These are phyloP conservation scores for Chaetodon auriga DNA, from an alignment of 2,113 vertebrate species.

Conservation along the genomic window DNA sequence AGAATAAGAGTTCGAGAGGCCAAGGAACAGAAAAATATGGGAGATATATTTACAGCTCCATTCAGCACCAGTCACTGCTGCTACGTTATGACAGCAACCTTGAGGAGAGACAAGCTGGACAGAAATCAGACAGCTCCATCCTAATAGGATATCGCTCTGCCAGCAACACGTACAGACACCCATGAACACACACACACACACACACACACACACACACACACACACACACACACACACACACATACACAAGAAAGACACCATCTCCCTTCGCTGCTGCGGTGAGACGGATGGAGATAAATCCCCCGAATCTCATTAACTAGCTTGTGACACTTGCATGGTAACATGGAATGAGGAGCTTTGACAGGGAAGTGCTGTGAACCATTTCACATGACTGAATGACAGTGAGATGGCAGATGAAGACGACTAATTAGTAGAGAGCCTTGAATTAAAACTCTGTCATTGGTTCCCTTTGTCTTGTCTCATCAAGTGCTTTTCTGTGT, in stretches of 20 bases:
- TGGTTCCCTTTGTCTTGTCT: slow-evolving; percentile 24
- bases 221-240: slow-evolving; percentile 23
- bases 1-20: slow-evolving; percentile 6
- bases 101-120: slow-evolving; percentile 48
- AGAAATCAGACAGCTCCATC: slow-evolving; percentile 56
- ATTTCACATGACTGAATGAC: slow-evolving; percentile 52
- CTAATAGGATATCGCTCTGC: slow-evolving; percentile 38
- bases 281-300: slow-evolving; percentile 49
- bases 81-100: slow-evolving; percentile 60
- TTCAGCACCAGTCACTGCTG: slow-evolving; percentile 26
- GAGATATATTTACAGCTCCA: slow-evolving; percentile 63
- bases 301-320: slow-evolving; percentile 51
- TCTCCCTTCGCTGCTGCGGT: slow-evolving; percentile 35
- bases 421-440: slow-evolving; percentile 56
- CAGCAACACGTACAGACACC: slow-evolving; percentile 23
- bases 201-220: slow-evolving; percentile 3
- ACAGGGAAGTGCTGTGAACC: slow-evolving; percentile 37
- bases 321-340: slow-evolving; percentile 31
- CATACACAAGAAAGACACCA: slow-evolving; percentile 11
- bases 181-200: slow-evolving; percentile 20
- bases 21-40: slow-evolving; percentile 22
- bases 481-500: slow-evolving; percentile 33
- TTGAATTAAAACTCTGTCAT: slow-evolving; percentile 31
- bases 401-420: slow-evolving; percentile 51
- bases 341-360: slow-evolving; percentile 42